Evolutionary conservation across 2,797 vertebrate genomes (phyloP), one percentile per base, ranked within the genome.

Genomic region (Novumbra hubbsi): DNA sequence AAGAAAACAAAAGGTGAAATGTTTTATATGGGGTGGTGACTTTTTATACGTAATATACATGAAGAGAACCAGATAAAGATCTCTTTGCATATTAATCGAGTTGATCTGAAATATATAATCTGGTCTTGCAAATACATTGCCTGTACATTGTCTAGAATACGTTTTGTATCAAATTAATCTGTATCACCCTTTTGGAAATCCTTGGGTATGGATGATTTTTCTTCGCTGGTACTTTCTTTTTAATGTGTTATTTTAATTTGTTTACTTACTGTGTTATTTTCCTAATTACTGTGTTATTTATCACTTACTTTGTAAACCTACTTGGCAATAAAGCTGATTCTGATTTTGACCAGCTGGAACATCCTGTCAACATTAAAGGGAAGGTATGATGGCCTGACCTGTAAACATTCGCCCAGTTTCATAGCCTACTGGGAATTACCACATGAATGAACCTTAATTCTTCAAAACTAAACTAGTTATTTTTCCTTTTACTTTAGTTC

Each of bases 401-500:
- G 12, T 64, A 64, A 14, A 66, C 64, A 30, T 62, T 62, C 24
- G 16, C 11, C 30, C 14, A 27, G 60, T 63, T 28, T 12, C 1
- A 63, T 63, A 30, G 16, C 27, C 24, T 30, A 64, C 30, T 30
- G 34, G 5, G 32, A 34, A 34, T 64, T n/a, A 66, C 14, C 24
- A 49, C 30, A 27, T 9, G 5, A 66, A 48, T 52, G 72, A 19
- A 19, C 48, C 48, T 52, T 17, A n/a, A 66, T 27, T 69, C 78
- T n/a, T 41, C 48, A 24, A 73, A 69, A 72, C 50, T 28, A 21
- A 72, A 70, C 32, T 41, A 24, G 19, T 74, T 73, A 66, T 74
- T 34, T 69, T 68, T 73, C 63, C 49, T 64, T 73, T 65, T 12
- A 34, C 27, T 73, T 83, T 72, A 78, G 78, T 74, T 65, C 71